Evolutionary conservation across 2,888 invertebrate genomes (phyloP), one percentile per base, ranked within the genome.

Genomic region (Idaea aversata): DNA sequence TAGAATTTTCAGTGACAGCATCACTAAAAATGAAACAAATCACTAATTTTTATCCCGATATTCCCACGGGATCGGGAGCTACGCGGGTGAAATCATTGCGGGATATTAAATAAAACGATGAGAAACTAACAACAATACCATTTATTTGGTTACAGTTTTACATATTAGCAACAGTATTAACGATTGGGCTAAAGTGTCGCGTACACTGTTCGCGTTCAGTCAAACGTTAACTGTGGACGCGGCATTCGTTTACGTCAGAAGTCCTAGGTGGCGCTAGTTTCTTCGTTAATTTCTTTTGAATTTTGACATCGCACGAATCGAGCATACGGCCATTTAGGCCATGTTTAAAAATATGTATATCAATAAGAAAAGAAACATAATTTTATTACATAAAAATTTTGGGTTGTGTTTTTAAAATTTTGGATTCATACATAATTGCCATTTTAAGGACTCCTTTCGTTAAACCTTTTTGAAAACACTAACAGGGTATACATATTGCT

Each of bases 81-180:
- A 7, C 10, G 36, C 6, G 36, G 4, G 10, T 36, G 10, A 7
- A 7, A 36, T 5, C 4, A 36, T n/a, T n/a, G n/a, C n/a, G 2
- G 38, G 38, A 13, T 38, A 13, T 4, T 5, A 73, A 85, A 79
- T 82, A 71, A 88, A 87, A 88, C 83, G 57, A 74, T 6, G 36
- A 74, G 65, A 74, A 87, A 80, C 84, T 89, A 91, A 91, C 92
- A 93, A 92, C 91, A 91, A 88, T 88, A 90, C 88, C 90, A 88
- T 92, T 91, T 92, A 92, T 88, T 89, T 88, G 90, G 91, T 86
- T 91, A 92, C 90, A 91, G 79, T 90, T 86, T 83, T 88, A 86
- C 91, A 85, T 91, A 86, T 86, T 87, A 91, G 91, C 91, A 93
- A 92, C 91, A 91, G 84, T 83, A 79, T 81, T 85, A 78, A 81